These are phyloP conservation scores for Steinernema feltiae DNA, from an alignment of 1,140 invertebrate species.

Conservation along the genomic window DNA sequence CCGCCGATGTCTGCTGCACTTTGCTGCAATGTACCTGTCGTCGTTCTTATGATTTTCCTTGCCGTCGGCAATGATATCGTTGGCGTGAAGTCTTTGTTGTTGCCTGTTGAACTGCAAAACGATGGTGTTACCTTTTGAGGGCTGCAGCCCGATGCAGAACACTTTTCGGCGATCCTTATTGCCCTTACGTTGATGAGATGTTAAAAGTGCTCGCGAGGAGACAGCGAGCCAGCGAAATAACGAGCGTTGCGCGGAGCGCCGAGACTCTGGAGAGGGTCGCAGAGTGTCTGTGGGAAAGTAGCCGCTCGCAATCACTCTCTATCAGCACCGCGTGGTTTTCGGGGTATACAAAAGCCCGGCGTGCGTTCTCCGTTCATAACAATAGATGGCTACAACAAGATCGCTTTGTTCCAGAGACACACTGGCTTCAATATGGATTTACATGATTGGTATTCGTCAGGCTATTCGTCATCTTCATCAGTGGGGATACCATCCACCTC, in stretches of 20 bases:
- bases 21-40: background rate
- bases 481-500: constrained; percentile 4
- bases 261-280: background rate
- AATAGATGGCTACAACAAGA: background rate
- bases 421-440: constrained; percentile 10
- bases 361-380: background rate
- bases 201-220: constrained; percentile 1
- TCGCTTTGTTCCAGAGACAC: background rate
- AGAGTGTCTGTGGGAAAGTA: background rate
- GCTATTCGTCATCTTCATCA: background rate
- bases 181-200: background rate
- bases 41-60: constrained; percentile 3
- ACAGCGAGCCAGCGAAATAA: background rate
- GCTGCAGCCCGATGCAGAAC: background rate
- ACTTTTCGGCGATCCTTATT: background rate
- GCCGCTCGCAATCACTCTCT: background rate
- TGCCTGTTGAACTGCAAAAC: background rate
- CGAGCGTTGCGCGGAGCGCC: background rate
- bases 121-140: background rate
- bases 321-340: background rate
- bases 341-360: background rate
- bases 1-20: constrained; percentile 6
- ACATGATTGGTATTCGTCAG: constrained; percentile 9
- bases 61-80: background rate
- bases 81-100: background rate